Evolutionary conservation across 2,888 invertebrate genomes (phyloP), one percentile per base, ranked within the genome.

Genomic region (Anoplius nigerrimus): DNA sequence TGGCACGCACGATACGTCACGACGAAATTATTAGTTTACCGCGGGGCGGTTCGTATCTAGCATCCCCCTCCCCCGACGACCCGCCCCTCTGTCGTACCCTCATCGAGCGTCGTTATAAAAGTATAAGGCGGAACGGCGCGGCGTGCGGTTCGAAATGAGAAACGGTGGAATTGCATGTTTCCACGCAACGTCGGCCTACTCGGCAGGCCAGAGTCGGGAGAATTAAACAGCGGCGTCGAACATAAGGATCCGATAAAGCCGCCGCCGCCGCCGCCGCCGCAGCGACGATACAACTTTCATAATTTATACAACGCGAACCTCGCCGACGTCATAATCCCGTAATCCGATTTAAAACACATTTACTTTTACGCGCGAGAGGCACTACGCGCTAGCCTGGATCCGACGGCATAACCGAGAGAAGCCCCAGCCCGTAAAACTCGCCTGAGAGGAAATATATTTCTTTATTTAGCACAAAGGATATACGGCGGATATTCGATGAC

Each of bases 291-390:
- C 59, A 61, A 56, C 27, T 56, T 56, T 48, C 54, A 48, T 43
- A 58, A 46, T 24, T 46, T 46, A 24, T 18, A 13, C 42, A 5
- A 8, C 3, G 13, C 18, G 43, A 20, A 43, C 42, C n/a, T 51
- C 21, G 43, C 45, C 52, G 20, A 51, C 60, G 61, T 42, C 43
- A 51, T 65, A 69, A 66, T 66, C 62, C 56, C n/a, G 56, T 55
- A 66, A 69, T 69, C 59, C 55, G 52, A 46, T 69, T 66, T 60
- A 65, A 65, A 65, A 69, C 20, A 27, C 69, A 57, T 65, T 61
- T 46, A 42, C 52, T 16, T 65, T 65, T 69, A 69, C 64, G 56
- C 52, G 52, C 55, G 42, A 56, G 52, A 65, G 48, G 48, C 2
- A 18, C 34, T 22, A 13, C 46, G 18, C 53, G 22, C 6, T 27